Percentiles rank a stretch among this genome's conserved stretches.
Evolutionary conservation across 2,888 invertebrate genomes (phyloP).

Genomic region (Synanthedon myopaeformis): DNA sequence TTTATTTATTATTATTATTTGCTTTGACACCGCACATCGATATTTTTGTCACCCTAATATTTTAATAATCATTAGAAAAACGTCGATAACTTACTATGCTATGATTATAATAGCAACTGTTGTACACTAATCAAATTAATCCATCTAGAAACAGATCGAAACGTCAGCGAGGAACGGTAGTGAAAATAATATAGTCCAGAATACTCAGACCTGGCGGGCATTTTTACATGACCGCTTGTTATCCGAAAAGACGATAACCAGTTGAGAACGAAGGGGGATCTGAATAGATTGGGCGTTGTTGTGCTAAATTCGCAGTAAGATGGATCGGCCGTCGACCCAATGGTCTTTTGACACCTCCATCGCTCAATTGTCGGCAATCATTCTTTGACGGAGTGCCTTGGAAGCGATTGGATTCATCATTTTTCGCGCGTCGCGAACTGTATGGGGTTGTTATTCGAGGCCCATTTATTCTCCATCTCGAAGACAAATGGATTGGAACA

Average conservation of each 20-base stretch:
- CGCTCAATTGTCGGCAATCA: conserved; percentile 60
- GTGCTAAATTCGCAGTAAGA: conserved; percentile 47
- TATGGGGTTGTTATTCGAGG: conserved; percentile 6
- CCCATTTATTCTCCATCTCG: conserved; percentile 7
- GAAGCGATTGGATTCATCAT: conserved; percentile 54
- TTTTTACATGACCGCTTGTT: too few relatives aligned
- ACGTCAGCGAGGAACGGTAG: conserved; percentile 57
- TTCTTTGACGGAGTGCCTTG: conserved; percentile 50
- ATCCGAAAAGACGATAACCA: too few relatives aligned
- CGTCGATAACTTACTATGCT: too few relatives aligned
- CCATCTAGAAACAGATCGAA: conserved; percentile 68
- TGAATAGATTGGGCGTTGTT: conserved; percentile 21
- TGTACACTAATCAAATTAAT: conserved; percentile 65
- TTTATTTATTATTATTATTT: too few relatives aligned
- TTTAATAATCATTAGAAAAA: too few relatives aligned
- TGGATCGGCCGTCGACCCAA: conserved; percentile 54
- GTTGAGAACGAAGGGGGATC: conserved; percentile 12
- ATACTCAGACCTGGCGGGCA: conserved; percentile 14
- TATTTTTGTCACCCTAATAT: too few relatives aligned
- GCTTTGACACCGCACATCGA: too few relatives aligned
- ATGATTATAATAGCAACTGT: conserved; percentile 40
- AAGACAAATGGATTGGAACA: conserved; percentile 9
- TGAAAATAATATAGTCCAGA: conserved; percentile 59
- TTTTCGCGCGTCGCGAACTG: conserved; percentile 29
- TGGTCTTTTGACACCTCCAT: conserved; percentile 59